Conservation (phyloP, 2,113 vertebrate genomes). For the Pionites leucogaster region DNA sequence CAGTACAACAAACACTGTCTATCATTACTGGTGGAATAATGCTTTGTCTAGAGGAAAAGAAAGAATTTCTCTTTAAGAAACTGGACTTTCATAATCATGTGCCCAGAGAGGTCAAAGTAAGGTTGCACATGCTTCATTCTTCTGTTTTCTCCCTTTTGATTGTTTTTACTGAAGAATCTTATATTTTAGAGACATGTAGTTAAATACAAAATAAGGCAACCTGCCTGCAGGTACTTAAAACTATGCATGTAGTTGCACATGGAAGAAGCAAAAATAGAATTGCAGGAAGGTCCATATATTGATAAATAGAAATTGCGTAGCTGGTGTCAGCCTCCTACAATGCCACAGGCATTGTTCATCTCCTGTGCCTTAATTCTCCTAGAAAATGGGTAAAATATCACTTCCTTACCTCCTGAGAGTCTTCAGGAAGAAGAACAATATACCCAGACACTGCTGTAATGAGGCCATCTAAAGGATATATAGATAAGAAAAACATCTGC, state of each 20-base stretch:
- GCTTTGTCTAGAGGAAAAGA: background rate
- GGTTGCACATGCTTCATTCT: background rate
- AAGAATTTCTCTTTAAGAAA: background rate
- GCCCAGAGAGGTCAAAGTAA: background rate
- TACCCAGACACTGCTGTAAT: background rate
- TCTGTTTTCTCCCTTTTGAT: background rate
- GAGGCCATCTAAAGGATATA: constrained; percentile 10
- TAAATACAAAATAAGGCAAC: background rate
- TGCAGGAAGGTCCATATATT: background rate
- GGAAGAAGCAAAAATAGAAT: background rate
- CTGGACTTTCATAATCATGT: background rate
- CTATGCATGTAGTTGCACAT: background rate
- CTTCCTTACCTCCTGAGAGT: background rate
- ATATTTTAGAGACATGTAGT: background rate
- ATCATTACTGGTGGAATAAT: background rate
- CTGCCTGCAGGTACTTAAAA: background rate
- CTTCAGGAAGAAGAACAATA: constrained; percentile 27
- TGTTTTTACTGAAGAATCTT: background rate
- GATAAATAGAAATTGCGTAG: background rate
- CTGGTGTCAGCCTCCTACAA: background rate
- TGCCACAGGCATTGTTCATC: background rate
- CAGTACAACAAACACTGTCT: background rate
- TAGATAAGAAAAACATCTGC: constrained; percentile 47
- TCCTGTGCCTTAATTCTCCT: background rate
- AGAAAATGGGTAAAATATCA: background rate